Evolutionary conservation across 2,113 vertebrate genomes (phyloP), one percentile per base, ranked within the genome.

Genomic region (Platycercus adscitus): DNA sequence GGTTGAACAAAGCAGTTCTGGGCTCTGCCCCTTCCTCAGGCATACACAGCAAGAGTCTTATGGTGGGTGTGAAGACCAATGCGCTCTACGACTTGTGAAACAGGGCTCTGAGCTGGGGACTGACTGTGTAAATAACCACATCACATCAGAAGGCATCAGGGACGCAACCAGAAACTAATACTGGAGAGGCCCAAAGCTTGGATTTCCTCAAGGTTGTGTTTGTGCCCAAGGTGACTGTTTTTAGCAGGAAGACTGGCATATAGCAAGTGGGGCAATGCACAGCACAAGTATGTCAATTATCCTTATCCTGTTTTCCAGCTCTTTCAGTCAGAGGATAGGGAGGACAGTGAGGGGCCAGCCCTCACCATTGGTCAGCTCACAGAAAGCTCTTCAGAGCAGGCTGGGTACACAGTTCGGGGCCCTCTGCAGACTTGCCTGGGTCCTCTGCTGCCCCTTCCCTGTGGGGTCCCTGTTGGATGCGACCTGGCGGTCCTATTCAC

Each of bases 21-120:
- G 35, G 71, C 47, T 44, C 29, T 11, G 43, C 7, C 16, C 35
- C 33, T 44, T 83, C 81, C 64, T 69, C 0, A 0, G 43, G 37
- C 29, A n/a, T 2, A 13, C n/a, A 7, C 39, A 49, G n/a, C 6
- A 0, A 15, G 35, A 29, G 49, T 4, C 8, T 0, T 9, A 2
- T 2, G 15, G 29, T 17, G 53, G 6, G 26, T 28, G 20, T 26
- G 52, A 66, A 44, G 58, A 39, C 19, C 17, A 13, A 7, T 13
- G 35, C 11, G 43, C 52, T 55, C 1, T 1, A 23, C 11, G n/a
- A 20, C 44, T 53, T 11, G 18, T 82, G 77, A 31, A 73, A 56
- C 29, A 58, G 14, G 71, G 44, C 53, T 91, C 7, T 1, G 61
- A 13, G 35, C 17, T 26, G 29, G 37, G 33, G 41, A 72, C 17